These are phyloP conservation scores for Pimephales promelas DNA, from an alignment of 2,113 vertebrate species.

Conservation along the genomic window DNA sequence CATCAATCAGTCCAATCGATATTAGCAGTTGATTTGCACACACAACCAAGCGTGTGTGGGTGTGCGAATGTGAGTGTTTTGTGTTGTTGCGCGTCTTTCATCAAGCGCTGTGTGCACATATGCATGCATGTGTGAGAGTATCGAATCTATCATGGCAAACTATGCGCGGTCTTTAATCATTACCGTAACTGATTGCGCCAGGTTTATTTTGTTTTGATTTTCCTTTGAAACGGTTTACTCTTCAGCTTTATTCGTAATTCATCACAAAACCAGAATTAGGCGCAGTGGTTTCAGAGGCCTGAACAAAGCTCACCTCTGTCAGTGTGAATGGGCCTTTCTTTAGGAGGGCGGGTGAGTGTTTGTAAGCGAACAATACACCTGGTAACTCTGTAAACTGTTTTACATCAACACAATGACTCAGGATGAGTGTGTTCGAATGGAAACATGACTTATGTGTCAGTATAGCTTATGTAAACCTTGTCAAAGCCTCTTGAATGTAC, in stretches of 20 bases:
- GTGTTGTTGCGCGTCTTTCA: slow-evolving; percentile 9
- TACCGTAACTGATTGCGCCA: background rate
- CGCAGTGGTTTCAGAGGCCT: slow-evolving; percentile 29
- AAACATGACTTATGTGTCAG: slow-evolving; percentile 60
- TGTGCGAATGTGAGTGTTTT: slow-evolving; percentile 23
- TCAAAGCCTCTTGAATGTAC: slow-evolving; percentile 45
- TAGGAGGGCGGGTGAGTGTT: slow-evolving; percentile 48
- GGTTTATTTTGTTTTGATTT: slow-evolving; percentile 33
- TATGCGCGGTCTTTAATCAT: slow-evolving; percentile 22
- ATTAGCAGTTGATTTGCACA: slow-evolving; percentile 3
- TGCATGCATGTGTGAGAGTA: background rate
- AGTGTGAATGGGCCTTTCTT: slow-evolving; percentile 36
- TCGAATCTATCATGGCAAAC: background rate
- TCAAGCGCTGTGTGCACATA: background rate
- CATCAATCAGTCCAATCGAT: slow-evolving; percentile 3
- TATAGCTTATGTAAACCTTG: slow-evolving; percentile 57
- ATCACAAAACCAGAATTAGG: background rate
- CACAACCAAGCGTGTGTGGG: background rate
- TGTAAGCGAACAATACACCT: slow-evolving; percentile 51
- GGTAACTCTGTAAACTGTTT: slow-evolving; percentile 66
- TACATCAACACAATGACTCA: slow-evolving; percentile 64
- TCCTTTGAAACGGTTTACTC: slow-evolving; percentile 17
- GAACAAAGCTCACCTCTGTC: background rate
- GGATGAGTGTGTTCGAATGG: slow-evolving; percentile 13
- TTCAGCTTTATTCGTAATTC: slow-evolving; percentile 15